Evolutionary conservation across 2,797 vertebrate genomes (phyloP).

Genomic region (Schizothorax lantsangensis): DNA sequence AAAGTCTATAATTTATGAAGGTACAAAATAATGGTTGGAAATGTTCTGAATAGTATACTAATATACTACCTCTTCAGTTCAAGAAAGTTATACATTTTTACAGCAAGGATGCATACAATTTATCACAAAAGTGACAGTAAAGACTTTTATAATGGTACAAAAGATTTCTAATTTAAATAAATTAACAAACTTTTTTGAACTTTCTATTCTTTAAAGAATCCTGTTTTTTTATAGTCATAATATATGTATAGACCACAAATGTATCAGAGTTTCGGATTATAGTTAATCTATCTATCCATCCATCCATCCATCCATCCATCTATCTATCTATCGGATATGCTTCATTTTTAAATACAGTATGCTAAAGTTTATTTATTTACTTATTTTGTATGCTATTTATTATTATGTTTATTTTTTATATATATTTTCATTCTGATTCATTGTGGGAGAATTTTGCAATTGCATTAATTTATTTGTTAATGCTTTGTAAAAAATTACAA

Average conservation of each 20-base stretch:
- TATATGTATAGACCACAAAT: too few species aligned
- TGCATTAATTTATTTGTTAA: neutral
- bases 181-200: too few species aligned
- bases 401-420: neutral
- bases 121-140: neutral
- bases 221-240: too few species aligned
- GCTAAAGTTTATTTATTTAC: neutral
- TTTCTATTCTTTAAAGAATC: too few species aligned
- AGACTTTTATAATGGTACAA: too few species aligned
- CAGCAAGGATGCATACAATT: neutral
- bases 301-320: too few species aligned
- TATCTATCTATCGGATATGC: neutral
- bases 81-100: neutral
- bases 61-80: neutral
- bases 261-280: too few species aligned
- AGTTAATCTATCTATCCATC: too few species aligned
- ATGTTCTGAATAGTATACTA: neutral
- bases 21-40: neutral
- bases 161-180: too few species aligned
- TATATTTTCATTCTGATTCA: neutral
- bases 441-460: neutral
- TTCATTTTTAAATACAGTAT: neutral
- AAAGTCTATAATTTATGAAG: neutral
- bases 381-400: neutral
- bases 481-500: neutral